Base-by-base conservation (phyloP, 2,113 vertebrate species). In the Leptobrachium ailaonicum region DNA sequence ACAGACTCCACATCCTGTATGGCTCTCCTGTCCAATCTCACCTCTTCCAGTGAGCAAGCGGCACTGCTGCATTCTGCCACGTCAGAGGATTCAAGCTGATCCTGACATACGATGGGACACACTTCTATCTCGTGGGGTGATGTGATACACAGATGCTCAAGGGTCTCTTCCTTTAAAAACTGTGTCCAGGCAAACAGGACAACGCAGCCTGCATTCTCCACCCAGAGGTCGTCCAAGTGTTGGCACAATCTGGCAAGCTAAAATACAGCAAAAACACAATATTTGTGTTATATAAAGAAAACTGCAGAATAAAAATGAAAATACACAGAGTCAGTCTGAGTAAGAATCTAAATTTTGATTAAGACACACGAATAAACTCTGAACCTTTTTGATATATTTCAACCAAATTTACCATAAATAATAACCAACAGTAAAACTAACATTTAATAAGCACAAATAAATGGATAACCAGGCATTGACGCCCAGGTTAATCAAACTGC, bases 181-280 rank as follows among this genome's bases (percentile, higher is more conserved):
- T 97, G 97, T 88, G 98, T 95, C 97, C 97, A 99, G 41, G 95
- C 95, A 88, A 98, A 99, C 11, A 99, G 88, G 83, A 98, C 91
- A 86, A 96, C 97, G 0, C 88, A 93, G 79, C 96, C 96, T 41
- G 86, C 88, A 79, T 94, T 96, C 82, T 98, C 96, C 83, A 96
- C 90, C 96, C 96, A 99, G 2, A 98, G 85, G 4, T 96, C 91
- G 87, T 99, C 97, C 69, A 99, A 88, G 71, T 91, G 94, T 80
- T 87, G 94, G 91, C 97, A 99, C 32, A 98, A 90, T 54, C 90
- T 86, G 7, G 93, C 94, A 77, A 99, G 95, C 97, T 99, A 79
- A 73, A 13, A 73, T 63, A 82, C 13, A 79, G 75, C 86, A 68
- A 64, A 41, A 58, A 7, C 3, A 10, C 1, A 32, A 32, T 32